Evolutionary conservation across 2,888 invertebrate species (phyloP).

Genomic region (Trissoscelio sp.): DNA sequence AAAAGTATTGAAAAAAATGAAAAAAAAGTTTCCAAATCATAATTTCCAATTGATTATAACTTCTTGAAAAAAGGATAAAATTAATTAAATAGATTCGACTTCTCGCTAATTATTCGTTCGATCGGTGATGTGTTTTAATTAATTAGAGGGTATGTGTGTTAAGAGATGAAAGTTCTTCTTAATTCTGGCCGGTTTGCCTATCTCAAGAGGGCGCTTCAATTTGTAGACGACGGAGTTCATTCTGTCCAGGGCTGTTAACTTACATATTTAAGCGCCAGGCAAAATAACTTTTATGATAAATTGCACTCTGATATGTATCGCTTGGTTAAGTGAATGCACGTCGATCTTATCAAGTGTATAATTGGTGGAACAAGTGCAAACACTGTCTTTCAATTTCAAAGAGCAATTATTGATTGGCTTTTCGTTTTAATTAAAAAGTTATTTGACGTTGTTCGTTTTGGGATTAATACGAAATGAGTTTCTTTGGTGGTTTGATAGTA

Average conservation of each 20-base stretch:
- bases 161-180: conserved; percentile 21
- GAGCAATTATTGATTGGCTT: conserved; percentile 19
- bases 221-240: conserved; percentile 29
- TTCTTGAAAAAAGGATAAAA: too few relatives aligned
- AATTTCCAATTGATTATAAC: too few relatives aligned
- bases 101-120: too few relatives aligned
- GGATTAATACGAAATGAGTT: conserved; percentile 12
- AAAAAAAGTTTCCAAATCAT: too few relatives aligned
- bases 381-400: conserved; percentile 11
- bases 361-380: conserved; percentile 1
- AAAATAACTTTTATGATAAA: conserved; percentile 36
- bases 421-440: conserved; percentile 35
- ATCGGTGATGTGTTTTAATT: not conserved
- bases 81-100: too few relatives aligned
- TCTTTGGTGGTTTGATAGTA: not conserved
- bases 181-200: not conserved
- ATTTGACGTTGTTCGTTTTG: conserved; percentile 7
- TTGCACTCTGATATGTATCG: conserved; percentile 28
- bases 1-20: too few relatives aligned
- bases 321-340: conserved; percentile 16
- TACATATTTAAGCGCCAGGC: conserved; percentile 28
- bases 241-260: conserved; percentile 21
- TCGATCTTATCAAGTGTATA: conserved; percentile 16
- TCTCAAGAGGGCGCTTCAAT: conserved; percentile 36
- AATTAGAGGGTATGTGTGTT: conserved; percentile 1